Conservation (phyloP, 2,113 vertebrate genomes). For the Misgurnus anguillicaudatus region DNA sequence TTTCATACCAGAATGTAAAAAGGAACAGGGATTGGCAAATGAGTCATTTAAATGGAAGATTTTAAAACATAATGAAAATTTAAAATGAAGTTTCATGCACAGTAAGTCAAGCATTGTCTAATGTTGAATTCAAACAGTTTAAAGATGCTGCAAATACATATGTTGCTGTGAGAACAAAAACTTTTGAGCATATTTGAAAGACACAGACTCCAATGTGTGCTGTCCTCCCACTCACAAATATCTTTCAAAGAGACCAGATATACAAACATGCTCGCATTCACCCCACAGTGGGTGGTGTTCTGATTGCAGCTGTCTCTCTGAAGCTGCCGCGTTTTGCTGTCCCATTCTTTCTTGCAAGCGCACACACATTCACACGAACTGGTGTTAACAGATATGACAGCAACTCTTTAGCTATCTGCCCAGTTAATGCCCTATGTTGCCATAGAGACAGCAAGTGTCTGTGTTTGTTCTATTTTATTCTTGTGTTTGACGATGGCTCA, state of each 20-base stretch:
- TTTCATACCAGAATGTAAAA: too few species aligned
- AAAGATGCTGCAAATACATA: too few species aligned
- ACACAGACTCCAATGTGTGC: conserved; percentile 5
- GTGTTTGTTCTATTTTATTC: not conserved
- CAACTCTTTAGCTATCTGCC: not conserved
- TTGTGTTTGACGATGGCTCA: not conserved
- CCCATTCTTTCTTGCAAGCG: not conserved
- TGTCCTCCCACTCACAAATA: not conserved
- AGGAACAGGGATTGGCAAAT: too few species aligned
- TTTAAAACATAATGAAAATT: too few species aligned
- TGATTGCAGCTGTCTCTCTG: not conserved
- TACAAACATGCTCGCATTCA: conserved; percentile 14
- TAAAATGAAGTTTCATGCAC: too few species aligned
- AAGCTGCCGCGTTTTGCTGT: too few species aligned
- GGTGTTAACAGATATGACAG: not conserved
- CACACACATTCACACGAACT: not conserved
- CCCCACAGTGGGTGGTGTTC: conserved; percentile 14
- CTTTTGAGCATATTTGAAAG: not conserved
- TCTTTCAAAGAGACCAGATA: not conserved
- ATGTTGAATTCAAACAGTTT: not conserved
- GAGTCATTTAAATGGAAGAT: too few species aligned
- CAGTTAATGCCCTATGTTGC: conserved; percentile 46
- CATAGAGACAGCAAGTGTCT: conserved; percentile 54
- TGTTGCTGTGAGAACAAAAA: not conserved
- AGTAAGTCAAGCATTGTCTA: too few species aligned